Base-by-base conservation (phyloP, 2,888 invertebrate genomes). In the Pseudococcus longispinus region DNA sequence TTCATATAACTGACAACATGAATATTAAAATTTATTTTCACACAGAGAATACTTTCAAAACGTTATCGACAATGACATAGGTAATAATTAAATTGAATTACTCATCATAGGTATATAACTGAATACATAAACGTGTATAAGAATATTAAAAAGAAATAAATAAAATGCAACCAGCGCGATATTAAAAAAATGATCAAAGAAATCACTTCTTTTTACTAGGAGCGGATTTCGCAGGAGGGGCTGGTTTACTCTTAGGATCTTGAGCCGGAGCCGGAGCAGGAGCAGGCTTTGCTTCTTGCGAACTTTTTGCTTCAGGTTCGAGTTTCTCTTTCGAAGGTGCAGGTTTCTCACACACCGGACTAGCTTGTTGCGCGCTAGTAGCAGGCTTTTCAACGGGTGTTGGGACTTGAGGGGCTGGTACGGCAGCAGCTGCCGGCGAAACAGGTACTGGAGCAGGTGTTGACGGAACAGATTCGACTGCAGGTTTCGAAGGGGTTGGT, bases 301-400 rank as follows among this genome's bases (percentile, higher is more conserved):
- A 80, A 9, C 1, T 42, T 42, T 80, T 42, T 0, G 77, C 42
- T 5, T 29, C 26, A 77, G 83, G 23, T 77, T 74, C 60, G 37
- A 65, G 37, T 37, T 37, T 37, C 5, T 37, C 60, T 55, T 77
- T 26, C 5, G 87, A 29, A 29, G 77, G 82, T 44, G 85, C 46
- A 15, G 82, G 37, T 37, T 87, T 87, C 1, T 87, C 84, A 42
- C 88, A 87, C 15, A 86, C 87, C 42, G 87, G 87, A 70, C 88
- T 86, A 6, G 88, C 87, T 37, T 88, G 84, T 37, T 70, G 77
- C 37, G 88, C 88, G 44, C 88, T 88, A 11, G 88, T 88, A 13
- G 88, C 83, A 84, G 89, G 88, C 26, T 42, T 83, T 51, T n/a
- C 51, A 29, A 26, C n/a, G 9, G 88, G 84, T 20, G 88, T 82